These are phyloP conservation scores for Megalops cyprinoides DNA, from an alignment of 2,797 vertebrate species.

Conservation along the genomic window DNA sequence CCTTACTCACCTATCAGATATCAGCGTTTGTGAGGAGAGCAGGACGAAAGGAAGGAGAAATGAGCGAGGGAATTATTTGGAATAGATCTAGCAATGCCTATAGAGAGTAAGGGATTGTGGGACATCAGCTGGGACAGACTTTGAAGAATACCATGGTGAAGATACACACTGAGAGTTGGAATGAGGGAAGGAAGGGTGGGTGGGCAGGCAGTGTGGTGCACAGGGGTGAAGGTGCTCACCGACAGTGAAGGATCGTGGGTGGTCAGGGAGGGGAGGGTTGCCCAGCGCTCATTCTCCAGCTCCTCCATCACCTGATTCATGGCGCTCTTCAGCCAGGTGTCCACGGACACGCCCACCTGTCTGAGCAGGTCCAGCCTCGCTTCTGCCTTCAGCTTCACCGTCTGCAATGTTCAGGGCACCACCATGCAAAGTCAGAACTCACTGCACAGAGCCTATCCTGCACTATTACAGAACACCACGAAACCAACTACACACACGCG, in stretches of 20 bases:
- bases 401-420: constrained; percentile 65
- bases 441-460: background rate
- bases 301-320: constrained; percentile 99
- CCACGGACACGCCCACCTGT: constrained; percentile 93
- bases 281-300: constrained; percentile 95
- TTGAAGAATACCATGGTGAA: background rate
- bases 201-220: background rate
- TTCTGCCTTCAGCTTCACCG: constrained; percentile 93
- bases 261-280: constrained; percentile 78
- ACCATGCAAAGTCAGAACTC: background rate
- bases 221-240: constrained; percentile 68
- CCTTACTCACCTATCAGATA: too few species aligned
- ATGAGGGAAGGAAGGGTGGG: background rate
- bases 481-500: background rate
- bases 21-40: background rate
- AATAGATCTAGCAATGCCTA: background rate
- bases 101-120: constrained; percentile 13
- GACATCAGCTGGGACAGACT: background rate
- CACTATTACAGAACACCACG: background rate
- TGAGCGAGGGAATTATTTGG: background rate
- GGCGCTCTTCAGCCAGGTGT: constrained; percentile 95
- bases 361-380: constrained; percentile 92
- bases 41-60: too few species aligned
- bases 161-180: background rate
- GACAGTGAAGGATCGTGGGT: constrained; percentile 87